Evolutionary conservation across 37 sponge, comb jelly and placozoan genomes (phyloP), one percentile per base, ranked within the genome.

Genomic region (Dysidea cf. avara): DNA sequence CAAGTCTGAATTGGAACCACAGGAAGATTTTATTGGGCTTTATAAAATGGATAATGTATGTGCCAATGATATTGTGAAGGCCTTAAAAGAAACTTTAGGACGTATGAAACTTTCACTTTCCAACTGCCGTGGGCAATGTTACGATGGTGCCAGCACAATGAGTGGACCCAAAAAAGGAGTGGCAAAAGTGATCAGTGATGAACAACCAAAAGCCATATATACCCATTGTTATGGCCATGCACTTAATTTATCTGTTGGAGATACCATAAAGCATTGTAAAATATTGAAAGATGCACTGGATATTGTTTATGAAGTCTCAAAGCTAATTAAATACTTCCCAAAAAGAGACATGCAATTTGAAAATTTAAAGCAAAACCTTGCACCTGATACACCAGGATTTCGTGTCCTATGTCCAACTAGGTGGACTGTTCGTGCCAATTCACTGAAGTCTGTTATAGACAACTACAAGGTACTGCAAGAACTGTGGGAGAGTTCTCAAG

Each of bases 201-300:
- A 79, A 35, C 75, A 88, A 75, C 85, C 85, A 47, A 53, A 59
- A 59, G 90, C 86, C 54, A 86, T 85, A 53, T 85, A 76, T 36
- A 90, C 82, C 64, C 86, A 90, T 56, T 85, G 86, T 49, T 90
- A 71, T 76, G 91, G 86, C 20, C 91, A 90, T 76, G 91, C 91
- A 28, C 70, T 85, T 28, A 90, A 78, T 53, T 66, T 89, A 26
- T 39, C 64, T 60, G 86, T 80, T 4, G 76, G 81, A 43, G 90
- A 89, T 72, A 85, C 78, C 6, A 53, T 90, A 61, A 85, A 81
- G 56, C 34, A 67, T 37, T 79, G 64, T 30, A 24, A 20, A n/a
- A 39, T 40, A 26, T 74, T 79, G 77, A 83, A 75, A 39, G 75
- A 89, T 71, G 78, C 81, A 33, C 68, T 84, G n/a, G 77, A 84